Evolutionary conservation across 2,888 invertebrate species (phyloP), one percentile per base, ranked within the genome.

Genomic region (Syritta pipiens): DNA sequence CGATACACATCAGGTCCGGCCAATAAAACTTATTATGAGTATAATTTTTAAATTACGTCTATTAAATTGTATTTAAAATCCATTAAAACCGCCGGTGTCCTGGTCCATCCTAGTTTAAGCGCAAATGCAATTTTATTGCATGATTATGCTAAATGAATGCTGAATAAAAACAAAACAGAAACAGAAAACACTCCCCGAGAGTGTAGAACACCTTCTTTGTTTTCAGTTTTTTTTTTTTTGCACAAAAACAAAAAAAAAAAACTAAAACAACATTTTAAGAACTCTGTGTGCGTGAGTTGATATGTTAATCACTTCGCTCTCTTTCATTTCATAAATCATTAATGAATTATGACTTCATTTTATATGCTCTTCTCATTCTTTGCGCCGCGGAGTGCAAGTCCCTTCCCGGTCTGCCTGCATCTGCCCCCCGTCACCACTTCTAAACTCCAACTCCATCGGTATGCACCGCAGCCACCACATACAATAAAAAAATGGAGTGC

Each of bases 331-430:
- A 85, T 84, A 85, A 85, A 85, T 85, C 84, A 84, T 84, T 84
- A 84, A 83, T 84, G 84, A 85, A 84, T 83, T 84, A 85, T 84
- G 84, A 83, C 83, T 85, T 84, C 82, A 84, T 84, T 84, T 82
- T 72, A 72, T 79, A 72, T 72, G 62, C 60, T 79, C 67, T 67
- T 67, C 72, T 57, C 72, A 67, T 72, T 79, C 72, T 55, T 42
- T 28, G 55, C 42, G 20, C 30, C 24, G 57, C 35, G 44, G 17
- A 17, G n/a, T 35, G 14, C 9, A 37, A 0, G 17, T 2, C 37
- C 37, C 17, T 17, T 14, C 37, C 3, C 14, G 6, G 9, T 7
- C 37, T 17, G 9, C 37, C 17, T 14, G 10, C 37, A 37, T 37
- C 37, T 37, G n/a, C n/a, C n/a, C n/a, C n/a, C n/a, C n/a, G n/a